These are phyloP conservation scores for Sandelia bainsii DNA, from an alignment of 2,797 vertebrate genomes.

Conservation along the genomic window DNA sequence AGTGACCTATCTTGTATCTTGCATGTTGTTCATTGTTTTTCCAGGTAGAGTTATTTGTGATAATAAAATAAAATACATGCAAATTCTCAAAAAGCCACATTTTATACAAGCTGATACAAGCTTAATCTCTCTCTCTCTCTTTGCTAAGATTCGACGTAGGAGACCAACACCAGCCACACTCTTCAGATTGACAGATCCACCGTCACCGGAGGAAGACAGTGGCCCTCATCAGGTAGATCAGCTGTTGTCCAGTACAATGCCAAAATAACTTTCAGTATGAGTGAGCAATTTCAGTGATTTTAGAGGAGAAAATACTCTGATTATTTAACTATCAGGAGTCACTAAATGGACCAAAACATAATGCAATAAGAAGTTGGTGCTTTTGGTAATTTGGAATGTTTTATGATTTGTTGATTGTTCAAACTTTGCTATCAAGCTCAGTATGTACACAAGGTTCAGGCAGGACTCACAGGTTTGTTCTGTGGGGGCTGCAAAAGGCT, in stretches of 20 bases:
- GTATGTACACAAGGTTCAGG: background rate
- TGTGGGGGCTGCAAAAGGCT: background rate
- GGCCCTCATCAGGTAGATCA: constrained; percentile 85
- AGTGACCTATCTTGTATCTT: background rate
- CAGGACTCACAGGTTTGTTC: background rate
- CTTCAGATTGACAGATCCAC: constrained; percentile 92
- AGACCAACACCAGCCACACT: constrained; percentile 95
- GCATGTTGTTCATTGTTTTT: background rate
- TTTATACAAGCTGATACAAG: background rate
- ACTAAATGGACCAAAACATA: background rate
- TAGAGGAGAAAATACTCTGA: background rate
- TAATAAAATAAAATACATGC: background rate
- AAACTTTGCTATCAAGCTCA: background rate
- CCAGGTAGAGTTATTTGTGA: too few species aligned
- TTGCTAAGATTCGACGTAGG: constrained; percentile 89
- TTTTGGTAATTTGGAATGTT: background rate
- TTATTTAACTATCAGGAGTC: background rate
- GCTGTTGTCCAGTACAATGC: background rate
- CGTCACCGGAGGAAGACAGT: constrained; percentile 91
- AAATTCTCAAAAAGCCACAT: background rate
- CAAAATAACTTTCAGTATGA: background rate
- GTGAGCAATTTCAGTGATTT: background rate
- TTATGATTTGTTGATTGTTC: background rate
- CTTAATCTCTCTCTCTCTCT: constrained; percentile 35
- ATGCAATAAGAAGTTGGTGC: background rate